phyloP scores from a whole-genome alignment of 1,140 invertebrate species.

The Aphidius gifuensis region DNA sequence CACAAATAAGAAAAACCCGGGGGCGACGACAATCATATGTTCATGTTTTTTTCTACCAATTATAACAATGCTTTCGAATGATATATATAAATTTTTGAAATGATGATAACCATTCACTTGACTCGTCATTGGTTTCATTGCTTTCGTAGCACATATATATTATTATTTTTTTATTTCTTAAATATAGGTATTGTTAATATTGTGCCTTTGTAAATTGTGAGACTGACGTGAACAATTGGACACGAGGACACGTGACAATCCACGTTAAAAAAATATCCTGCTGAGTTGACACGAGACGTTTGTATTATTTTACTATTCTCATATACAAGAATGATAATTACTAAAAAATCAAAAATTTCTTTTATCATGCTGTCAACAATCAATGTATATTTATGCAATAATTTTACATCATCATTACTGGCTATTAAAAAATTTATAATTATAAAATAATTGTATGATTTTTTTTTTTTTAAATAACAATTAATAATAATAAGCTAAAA shows the following conservation, averaged over 20 bases:
- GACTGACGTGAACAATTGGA: slow-evolving; percentile 28
- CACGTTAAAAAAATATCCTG: slow-evolving; percentile 37
- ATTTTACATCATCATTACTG: no score
- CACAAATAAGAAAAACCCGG: slow-evolving; percentile 3
- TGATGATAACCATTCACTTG: slow-evolving; percentile 11
- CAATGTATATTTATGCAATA: no score
- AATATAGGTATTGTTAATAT: background rate
- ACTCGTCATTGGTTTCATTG: slow-evolving; percentile 14
- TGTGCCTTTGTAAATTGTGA: background rate
- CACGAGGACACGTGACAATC: slow-evolving; percentile 44
- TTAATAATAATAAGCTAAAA: no score
- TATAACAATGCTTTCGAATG: background rate
- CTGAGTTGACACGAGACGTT: slow-evolving; percentile 41
- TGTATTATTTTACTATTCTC: slow-evolving; percentile 5
- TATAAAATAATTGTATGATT: no score
- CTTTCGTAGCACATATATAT: background rate
- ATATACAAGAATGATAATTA: background rate
- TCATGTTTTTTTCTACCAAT: slow-evolving; percentile 15
- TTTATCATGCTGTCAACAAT: background rate
- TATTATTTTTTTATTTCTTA: background rate
- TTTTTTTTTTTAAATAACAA: no score
- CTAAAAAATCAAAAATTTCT: slow-evolving; percentile 9
- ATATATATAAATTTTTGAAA: background rate
- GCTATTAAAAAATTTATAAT: no score
- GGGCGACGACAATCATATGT: background rate